phyloP scores from a whole-genome alignment of 1,140 invertebrate genomes.

The Lepidurus couesii region DNA sequence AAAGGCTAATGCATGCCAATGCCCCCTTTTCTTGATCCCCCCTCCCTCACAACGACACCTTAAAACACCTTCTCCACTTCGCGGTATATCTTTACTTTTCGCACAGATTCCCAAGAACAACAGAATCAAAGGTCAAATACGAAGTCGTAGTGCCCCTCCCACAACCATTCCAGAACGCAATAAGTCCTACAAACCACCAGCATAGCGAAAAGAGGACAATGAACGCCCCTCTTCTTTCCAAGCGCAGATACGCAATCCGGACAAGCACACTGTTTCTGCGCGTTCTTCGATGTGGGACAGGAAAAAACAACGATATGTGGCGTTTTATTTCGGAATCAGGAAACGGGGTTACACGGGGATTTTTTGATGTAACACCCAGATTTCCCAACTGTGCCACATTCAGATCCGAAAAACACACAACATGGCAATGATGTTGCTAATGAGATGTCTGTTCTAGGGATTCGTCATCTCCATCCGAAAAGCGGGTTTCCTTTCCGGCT shows the following conservation, averaged over 20 bases:
- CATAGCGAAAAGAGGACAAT: too few species aligned
- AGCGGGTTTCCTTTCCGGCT: neutral
- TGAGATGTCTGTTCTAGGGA: neutral
- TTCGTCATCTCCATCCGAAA: neutral
- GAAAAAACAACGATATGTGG: neutral
- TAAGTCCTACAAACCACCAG: too few species aligned
- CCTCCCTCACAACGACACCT: neutral
- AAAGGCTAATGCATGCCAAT: constrained; percentile 16
- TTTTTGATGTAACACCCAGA: neutral
- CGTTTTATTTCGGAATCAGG: neutral
- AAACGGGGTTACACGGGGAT: neutral
- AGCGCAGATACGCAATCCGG: neutral
- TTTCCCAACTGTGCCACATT: constrained; percentile 3
- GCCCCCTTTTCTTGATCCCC: neutral
- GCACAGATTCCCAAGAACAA: neutral
- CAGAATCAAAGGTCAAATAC: too few species aligned
- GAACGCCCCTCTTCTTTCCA: neutral
- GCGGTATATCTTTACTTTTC: neutral
- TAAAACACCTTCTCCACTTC: neutral
- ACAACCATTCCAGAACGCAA: too few species aligned
- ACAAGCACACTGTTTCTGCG: neutral
- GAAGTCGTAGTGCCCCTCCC: too few species aligned
- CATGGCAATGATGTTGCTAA: neutral
- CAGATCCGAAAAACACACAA: neutral
- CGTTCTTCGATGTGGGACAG: neutral